A percentile compares a stretch with the other conserved stretches of the same genome.
Evolutionary conservation across 2,113 vertebrate genomes (phyloP).

Genomic region (Eulacestoma nigropectus): DNA sequence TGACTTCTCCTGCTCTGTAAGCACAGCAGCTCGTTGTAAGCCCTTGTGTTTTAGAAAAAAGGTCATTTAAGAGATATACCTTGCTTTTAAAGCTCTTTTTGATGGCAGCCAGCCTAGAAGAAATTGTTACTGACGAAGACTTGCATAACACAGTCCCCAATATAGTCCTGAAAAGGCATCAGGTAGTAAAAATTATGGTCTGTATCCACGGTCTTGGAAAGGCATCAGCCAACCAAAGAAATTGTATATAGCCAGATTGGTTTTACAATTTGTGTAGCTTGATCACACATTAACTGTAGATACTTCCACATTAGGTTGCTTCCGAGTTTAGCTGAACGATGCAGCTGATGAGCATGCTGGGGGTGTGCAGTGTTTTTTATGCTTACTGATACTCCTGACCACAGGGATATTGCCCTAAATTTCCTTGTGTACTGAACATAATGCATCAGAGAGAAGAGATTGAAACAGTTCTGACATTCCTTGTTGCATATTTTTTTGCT

Average conservation of each 20-base stretch:
- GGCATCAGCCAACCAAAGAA: background rate
- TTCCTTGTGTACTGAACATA: background rate
- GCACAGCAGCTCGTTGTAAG: background rate
- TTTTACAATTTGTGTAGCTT: no score
- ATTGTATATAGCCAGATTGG: background rate
- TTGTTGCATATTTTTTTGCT: background rate
- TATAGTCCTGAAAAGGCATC: background rate
- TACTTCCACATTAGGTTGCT: background rate
- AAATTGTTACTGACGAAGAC: background rate
- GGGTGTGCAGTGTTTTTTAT: background rate
- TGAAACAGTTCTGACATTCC: background rate
- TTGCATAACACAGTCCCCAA: background rate
- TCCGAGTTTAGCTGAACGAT: background rate
- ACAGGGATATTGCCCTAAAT: conserved; percentile 1
- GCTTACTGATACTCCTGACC: background rate
- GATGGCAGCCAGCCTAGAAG: background rate
- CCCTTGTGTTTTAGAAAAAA: background rate
- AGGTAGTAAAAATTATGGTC: background rate
- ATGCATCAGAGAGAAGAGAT: background rate
- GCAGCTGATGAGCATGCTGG: background rate
- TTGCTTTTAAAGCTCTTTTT: background rate
- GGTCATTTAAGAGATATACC: background rate
- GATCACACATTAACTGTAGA: background rate
- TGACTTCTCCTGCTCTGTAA: background rate
- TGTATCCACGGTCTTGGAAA: background rate